Base-by-base conservation (phyloP, 2,888 invertebrate species). In the Acleris sparsana region DNA sequence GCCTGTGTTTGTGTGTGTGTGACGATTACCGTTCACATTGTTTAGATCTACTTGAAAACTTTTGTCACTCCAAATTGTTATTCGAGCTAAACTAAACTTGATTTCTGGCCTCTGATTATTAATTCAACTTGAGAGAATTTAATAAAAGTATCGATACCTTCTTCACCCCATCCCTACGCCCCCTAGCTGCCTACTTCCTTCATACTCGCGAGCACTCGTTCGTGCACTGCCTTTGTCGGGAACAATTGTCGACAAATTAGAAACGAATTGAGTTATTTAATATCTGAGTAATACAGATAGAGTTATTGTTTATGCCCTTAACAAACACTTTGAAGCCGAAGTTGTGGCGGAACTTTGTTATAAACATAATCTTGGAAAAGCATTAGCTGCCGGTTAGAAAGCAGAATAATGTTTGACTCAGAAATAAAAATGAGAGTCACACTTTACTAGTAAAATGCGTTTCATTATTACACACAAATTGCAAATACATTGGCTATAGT, bases 171-270 rank as follows among this genome's bases (percentile, higher is more conserved):
- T 73, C 86, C 66, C 86, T 87, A 80, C 46, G 72, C 76, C 80
- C 84, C 86, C 84, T 82, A 84, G 88, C 86, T 84, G 86, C 86
- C 84, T 89, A 89, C 92, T 92, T 92, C 91, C 92, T 92, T 91
- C 92, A 92, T 92, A 92, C 90, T 89, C 87, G 88, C 89, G 84
- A 81, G 90, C 92, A 91, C 87, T 92, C 91, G 90, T 88, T 92
- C 92, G 91, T 88, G 81, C 85, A 82, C 77, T 87, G 91, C 91
- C 91, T 92, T 91, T 92, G 92, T 92, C 91, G 89, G 86, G 88
- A 87, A 92, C 92, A 92, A 92, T 92, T 89, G 92, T 92, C 88
- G 92, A 88, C 92, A 92, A 92, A 92, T 92, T 92, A 92, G 90
- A 92, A 92, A 91, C 83, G 91, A 92, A 92, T 92, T 90, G 92